Evolutionary conservation across 1,140 invertebrate species (phyloP), one percentile per base, ranked within the genome.

Genomic region (Dermatophagoides farinae): DNA sequence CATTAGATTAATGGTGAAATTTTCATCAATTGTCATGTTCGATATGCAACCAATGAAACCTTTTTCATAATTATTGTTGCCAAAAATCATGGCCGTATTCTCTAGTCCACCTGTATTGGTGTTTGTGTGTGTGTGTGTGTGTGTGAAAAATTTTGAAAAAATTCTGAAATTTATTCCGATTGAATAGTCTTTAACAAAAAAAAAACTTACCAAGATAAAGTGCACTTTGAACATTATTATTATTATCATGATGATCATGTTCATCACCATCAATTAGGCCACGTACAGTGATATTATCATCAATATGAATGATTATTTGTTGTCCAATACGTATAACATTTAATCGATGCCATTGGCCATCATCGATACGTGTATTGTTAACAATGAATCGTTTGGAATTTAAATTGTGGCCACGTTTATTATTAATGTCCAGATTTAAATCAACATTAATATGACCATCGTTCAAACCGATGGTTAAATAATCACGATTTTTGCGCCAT

Each of bases 341-440:
- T 39, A 18, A 51, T 67, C 71, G 77, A 72, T 96, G 89, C 89
- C 89, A 95, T 43, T 87, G 76, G 57, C 88, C 88, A 72, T 95
- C 88, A 72, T 89, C 84, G 38, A 93, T 79, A 71, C 79, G 80
- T n/a, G 85, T 85, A 63, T 78, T 77, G 74, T 93, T 93, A 65
- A 88, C 88, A 61, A 80, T 77, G 16, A 93, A 81, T 20, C 20
- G 1, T 31, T 31, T 31, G 2, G 31, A 31, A 31, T 31, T 4
- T 4, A 4, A 31, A 31, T 31, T 31, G 8, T 31, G 31, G 8
- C 31, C 31, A 41, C 68, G 62, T 6, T 69, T 73, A 63, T 69
- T 67, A n/a, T 70, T 71, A 41, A 68, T 70, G 31, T 71, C 71
- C 82, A 73, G 81, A 77, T 72, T 84, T 70, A 67, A 81, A 44